Conservation (phyloP, 2,113 vertebrate genomes). For the Phrynosoma platyrhinos region DNA sequence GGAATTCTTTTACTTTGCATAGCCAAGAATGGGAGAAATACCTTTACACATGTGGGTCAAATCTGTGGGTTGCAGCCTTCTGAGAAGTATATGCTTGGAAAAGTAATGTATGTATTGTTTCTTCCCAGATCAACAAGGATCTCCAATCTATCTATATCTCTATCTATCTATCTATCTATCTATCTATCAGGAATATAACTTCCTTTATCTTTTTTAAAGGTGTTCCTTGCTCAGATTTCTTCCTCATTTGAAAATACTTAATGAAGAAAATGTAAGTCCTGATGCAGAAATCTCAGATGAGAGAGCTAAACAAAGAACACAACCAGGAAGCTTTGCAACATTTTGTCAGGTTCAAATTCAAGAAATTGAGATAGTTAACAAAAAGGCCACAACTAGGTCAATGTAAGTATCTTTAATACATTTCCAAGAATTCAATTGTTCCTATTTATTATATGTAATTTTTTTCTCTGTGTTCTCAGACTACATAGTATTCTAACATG, state of each 20-base stretch:
- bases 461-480: not conserved
- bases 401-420: conserved; percentile 73
- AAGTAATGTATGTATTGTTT: not conserved
- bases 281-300: conserved; percentile 49
- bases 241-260: conserved; percentile 79
- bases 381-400: conserved; percentile 70
- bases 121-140: not conserved
- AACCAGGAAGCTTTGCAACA: conserved; percentile 75
- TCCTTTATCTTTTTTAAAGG: conserved; percentile 69
- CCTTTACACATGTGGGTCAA: not conserved
- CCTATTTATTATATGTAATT: not conserved
- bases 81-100: not conserved
- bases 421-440: not conserved
- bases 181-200: no score
- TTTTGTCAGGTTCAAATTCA: conserved; percentile 86
- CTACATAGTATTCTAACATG: not conserved
- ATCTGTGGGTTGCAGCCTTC: not conserved
- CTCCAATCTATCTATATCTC: not conserved
- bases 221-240: conserved; percentile 76
- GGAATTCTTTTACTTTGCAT: not conserved
- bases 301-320: conserved; percentile 36
- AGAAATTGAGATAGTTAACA: conserved; percentile 75
- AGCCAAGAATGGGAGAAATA: not conserved
- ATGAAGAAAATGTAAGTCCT: conserved; percentile 74
- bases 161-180: not conserved